Conservation (phyloP, 2,113 vertebrate species). For the Burhinus bistriatus region DNA sequence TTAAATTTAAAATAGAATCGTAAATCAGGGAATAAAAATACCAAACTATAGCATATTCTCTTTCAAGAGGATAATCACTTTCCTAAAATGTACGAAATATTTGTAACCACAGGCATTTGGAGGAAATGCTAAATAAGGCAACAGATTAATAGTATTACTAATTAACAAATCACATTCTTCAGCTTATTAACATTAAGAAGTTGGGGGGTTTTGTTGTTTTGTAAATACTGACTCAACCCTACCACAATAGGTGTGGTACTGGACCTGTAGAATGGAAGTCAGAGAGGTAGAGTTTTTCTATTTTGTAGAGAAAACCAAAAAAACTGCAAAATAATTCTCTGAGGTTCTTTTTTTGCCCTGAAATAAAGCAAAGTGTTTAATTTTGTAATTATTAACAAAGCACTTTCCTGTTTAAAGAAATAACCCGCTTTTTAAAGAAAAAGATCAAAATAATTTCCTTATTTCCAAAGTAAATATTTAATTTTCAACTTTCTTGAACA, state of each 20-base stretch:
- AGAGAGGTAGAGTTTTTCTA: neutral
- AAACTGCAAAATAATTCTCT: neutral
- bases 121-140: neutral
- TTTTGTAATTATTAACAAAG: neutral
- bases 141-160: neutral
- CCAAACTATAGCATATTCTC: neutral
- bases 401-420: neutral
- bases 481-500: neutral
- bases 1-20: constrained; percentile 21
- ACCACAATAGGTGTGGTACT: neutral
- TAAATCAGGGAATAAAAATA: constrained; percentile 20
- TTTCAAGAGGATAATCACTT: constrained; percentile 4
- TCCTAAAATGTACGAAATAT: neutral
- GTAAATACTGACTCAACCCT: neutral
- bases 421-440: neutral
- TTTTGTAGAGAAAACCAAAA: neutral
- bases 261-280: neutral
- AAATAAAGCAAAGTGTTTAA: neutral
- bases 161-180: neutral
- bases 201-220: neutral
- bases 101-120: neutral
- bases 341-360: neutral
- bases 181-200: neutral
- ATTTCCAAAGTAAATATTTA: neutral
- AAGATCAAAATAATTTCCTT: neutral